phyloP scores from a whole-genome alignment of 2,113 vertebrate genomes.

The Pedionomus torquatus region DNA sequence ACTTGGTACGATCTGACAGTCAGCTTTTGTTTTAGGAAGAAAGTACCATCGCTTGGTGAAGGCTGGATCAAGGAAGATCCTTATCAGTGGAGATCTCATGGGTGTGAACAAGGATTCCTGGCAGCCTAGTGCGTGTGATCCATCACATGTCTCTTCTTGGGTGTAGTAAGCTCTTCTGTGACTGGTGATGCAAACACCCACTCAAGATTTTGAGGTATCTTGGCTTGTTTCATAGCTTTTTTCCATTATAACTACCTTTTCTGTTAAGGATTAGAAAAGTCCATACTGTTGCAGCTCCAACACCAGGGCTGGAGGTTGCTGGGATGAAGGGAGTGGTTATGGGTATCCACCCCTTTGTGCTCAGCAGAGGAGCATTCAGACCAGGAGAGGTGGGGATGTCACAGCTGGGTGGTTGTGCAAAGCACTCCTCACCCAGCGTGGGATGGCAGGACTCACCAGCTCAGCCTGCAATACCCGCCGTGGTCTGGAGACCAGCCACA shows the following conservation, averaged over 20 bases:
- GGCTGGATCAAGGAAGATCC: neutral
- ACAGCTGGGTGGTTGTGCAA: accelerated
- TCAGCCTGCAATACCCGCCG: neutral
- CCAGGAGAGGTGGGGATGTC: neutral
- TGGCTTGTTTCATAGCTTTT: neutral
- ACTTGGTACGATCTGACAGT: neutral
- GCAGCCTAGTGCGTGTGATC: neutral
- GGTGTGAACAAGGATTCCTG: neutral
- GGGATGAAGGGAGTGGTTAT: accelerated
- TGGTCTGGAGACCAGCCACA: too few relatives aligned
- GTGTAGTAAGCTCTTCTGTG: neutral
- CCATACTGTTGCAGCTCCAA: neutral
- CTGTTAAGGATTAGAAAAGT: neutral
- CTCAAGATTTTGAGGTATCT: neutral
- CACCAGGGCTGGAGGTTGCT: accelerated
- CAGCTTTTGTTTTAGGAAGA: neutral
- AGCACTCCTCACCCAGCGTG: accelerated
- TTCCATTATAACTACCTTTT: neutral
- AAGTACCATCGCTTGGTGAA: neutral
- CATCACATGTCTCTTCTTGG: accelerated
- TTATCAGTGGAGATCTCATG: accelerated
- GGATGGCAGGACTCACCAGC: neutral
- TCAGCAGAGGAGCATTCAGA: neutral
- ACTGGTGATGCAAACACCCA: neutral
- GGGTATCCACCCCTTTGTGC: neutral